Base-by-base conservation (phyloP, 1,140 invertebrate species). In the Caenorhabditis remanei region DNA sequence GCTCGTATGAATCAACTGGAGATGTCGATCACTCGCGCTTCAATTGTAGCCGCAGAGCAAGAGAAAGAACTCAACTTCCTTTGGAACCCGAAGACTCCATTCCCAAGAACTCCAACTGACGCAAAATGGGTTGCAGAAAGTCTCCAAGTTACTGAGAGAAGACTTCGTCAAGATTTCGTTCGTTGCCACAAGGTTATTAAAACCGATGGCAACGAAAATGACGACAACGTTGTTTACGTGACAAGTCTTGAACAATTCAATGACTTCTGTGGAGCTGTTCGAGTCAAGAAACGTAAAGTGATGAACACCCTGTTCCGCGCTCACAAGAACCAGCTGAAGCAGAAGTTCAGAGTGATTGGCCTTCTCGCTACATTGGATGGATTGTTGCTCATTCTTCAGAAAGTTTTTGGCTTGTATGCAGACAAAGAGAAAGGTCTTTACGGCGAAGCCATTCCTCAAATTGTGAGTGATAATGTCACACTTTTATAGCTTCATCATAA, bases 361-460 rank as follows among this genome's bases (percentile, higher is more conserved):
- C 4, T 71, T 19, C 16, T 71, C 9, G 40, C 65, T 32, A 6
- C 40, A 19, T 46, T 71, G 7, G 65, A 71, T 19, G 40, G 40
- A 8, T n/a, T 46, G 65, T n/a, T 67, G 40, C 40, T 67, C 13
- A 16, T 67, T 41, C 32, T 67, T 40, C 63, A 67, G 9, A 67
- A 21, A 41, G 32, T 67, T 19, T 67, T 13, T 5, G 63, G 24
- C 11, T 21, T 67, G 32, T 67, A 21, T 13, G 32, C 13, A 14
- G 63, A 67, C 63, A 67, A 67, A 13, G 63, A 67, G 32, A 67
- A 67, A 67, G 63, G 63, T 9, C 11, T 67, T 14, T 67, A 40
- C 19, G 63, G 63, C 8, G 32, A 14, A 40, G 3, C 19, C 32
- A 9, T 40, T 32, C 24, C 98, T 40, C 24, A 41, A 32, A 21